Percentiles rank a stretch among this genome's conserved stretches.
phyloP scores from a whole-genome alignment of 2,113 vertebrate genomes.

The Chaetura pelagica region DNA sequence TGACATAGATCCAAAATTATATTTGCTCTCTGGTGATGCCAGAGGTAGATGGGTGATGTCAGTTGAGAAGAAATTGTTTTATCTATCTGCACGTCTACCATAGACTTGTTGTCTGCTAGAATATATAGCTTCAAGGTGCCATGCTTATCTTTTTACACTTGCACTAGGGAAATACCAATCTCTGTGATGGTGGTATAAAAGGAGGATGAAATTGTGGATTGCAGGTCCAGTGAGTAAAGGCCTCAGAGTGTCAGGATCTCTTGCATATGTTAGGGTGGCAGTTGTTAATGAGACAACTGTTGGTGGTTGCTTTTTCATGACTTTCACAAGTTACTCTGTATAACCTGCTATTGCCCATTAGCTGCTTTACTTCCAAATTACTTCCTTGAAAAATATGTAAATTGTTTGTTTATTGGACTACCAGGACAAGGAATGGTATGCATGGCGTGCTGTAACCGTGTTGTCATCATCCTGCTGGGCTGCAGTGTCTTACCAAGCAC shows the following conservation, averaged over 20 bases:
- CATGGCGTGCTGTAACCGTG: not conserved
- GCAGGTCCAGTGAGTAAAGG: not conserved
- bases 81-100: rapidly evolving
- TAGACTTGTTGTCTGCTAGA: not conserved
- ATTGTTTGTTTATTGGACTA: not conserved
- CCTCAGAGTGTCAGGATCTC: not conserved
- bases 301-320: not conserved
- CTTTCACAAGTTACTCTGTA: not conserved
- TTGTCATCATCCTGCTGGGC: not conserved
- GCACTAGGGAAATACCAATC: not conserved
- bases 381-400: not conserved
- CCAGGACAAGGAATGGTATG: not conserved
- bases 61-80: not conserved
- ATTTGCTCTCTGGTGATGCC: not conserved
- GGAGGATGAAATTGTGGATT: not conserved
- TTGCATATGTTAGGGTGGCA: not conserved
- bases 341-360: not conserved
- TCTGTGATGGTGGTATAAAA: not conserved
- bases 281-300: not conserved
- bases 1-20: not conserved
- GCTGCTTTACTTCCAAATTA: not conserved
- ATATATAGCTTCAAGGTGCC: not conserved
- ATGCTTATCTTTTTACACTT: not conserved
- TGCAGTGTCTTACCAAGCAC: not conserved
- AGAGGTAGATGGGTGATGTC: not conserved